phyloP scores from a whole-genome alignment of 1,140 invertebrate species.

The Zaprionus ornatus region DNA sequence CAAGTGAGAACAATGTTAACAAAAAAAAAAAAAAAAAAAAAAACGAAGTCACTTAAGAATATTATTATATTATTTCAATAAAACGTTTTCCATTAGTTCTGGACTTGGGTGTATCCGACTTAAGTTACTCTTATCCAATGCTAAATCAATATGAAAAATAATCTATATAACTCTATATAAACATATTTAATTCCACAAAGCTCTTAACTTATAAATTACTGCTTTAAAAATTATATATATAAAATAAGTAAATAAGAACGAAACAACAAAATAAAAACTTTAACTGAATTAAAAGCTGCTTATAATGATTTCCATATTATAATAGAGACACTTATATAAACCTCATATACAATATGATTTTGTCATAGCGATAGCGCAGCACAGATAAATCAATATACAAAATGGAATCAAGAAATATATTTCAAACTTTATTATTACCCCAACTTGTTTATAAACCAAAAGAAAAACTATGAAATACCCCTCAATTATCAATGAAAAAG shows the following conservation, averaged over 20 bases:
- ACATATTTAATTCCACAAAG: conserved; percentile 4
- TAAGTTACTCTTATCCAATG: conserved; percentile 18
- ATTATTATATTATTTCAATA: conserved; percentile 12
- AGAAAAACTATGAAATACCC: conserved; percentile 3
- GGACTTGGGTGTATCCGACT: conserved; percentile 19
- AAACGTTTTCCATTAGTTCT: conserved; percentile 32
- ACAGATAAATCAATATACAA: conserved; percentile 33
- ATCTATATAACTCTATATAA: not conserved
- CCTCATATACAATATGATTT: conserved; percentile 9
- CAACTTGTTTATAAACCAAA: conserved; percentile 38
- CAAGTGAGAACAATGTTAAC: conserved; percentile 53
- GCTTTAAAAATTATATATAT: conserved; percentile 22
- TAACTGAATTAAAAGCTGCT: conserved; percentile 31
- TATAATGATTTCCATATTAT: conserved; percentile 27
- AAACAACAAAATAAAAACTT: conserved; percentile 13
- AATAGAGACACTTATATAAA: conserved; percentile 13
- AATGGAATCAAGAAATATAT: conserved; percentile 13
- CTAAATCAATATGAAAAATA: conserved; percentile 37
- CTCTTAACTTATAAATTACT: conserved; percentile 20
- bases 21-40: conserved; percentile 21
- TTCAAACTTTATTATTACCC: not conserved
- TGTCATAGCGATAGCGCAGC: conserved; percentile 48
- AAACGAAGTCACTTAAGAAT: conserved; percentile 16
- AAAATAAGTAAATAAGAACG: conserved; percentile 16
- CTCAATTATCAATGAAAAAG: conserved; percentile 31